These are phyloP conservation scores for Pelobates fuscus DNA, from an alignment of 2,113 vertebrate species.

Conservation along the genomic window DNA sequence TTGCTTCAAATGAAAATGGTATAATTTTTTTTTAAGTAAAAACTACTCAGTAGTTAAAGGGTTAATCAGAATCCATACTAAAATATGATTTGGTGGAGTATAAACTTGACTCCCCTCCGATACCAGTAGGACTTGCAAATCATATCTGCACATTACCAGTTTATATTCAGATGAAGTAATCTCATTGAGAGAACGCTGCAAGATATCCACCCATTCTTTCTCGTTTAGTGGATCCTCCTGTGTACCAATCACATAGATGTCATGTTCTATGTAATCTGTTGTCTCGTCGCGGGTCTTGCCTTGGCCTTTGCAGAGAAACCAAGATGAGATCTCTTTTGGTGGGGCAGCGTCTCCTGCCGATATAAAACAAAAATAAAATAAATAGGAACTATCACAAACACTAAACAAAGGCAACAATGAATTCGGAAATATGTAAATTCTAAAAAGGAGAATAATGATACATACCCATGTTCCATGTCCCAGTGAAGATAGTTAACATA, in stretches of 20 bases:
- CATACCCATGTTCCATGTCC: slow-evolving; percentile 98
- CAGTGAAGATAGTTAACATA: slow-evolving; percentile 95
- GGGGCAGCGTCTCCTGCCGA: slow-evolving; percentile 84
- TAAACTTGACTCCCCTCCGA: no score
- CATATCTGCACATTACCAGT: slow-evolving; percentile 70
- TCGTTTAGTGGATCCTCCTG: slow-evolving; percentile 92
- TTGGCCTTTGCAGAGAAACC: slow-evolving; percentile 96
- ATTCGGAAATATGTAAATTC: no score
- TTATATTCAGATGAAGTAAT: slow-evolving; percentile 93
- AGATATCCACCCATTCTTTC: slow-evolving; percentile 87
- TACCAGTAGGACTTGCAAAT: background rate
- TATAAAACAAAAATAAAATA: slow-evolving; percentile 64
- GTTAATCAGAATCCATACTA: no score
- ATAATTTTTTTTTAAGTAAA: no score
- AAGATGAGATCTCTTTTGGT: slow-evolving; percentile 86
- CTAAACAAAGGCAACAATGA: background rate
- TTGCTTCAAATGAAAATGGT: no score
- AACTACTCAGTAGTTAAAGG: no score
- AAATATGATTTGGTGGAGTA: no score
- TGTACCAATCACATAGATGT: slow-evolving; percentile 93
- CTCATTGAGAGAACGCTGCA: slow-evolving; percentile 81
- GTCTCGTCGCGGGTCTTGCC: slow-evolving; percentile 93
- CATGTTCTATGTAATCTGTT: slow-evolving; percentile 93
- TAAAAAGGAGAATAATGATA: no score
- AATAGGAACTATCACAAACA: no score